phyloP scores from a whole-genome alignment of 2,888 invertebrate species.

The Trichopria drosophilae region DNA sequence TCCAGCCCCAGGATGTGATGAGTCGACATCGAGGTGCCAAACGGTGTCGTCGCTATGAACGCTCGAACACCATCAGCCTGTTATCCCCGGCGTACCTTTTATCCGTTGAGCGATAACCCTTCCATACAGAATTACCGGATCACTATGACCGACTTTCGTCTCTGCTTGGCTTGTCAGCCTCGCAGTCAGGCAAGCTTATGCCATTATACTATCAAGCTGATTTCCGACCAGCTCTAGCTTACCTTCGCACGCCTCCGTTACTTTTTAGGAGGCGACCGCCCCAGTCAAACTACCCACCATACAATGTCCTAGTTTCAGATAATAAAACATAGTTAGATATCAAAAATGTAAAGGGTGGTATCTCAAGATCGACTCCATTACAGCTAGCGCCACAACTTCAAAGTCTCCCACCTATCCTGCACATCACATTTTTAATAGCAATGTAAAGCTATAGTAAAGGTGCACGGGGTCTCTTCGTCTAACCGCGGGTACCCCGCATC shows the following conservation, averaged over 20 bases:
- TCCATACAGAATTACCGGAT: constrained; percentile 14
- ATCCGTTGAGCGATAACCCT: constrained; percentile 19
- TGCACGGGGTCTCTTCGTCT: too few species aligned
- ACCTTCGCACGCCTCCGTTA: constrained; percentile 23
- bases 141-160: constrained; percentile 22
- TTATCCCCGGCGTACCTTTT: constrained; percentile 24
- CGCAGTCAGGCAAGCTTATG: constrained; percentile 20
- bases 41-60: constrained; percentile 14
- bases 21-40: constrained; percentile 17
- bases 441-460: too few species aligned
- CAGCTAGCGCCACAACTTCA: constrained; percentile 6
- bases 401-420: constrained; percentile 16
- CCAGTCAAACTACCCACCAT: constrained; percentile 25
- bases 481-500: constrained; percentile 10
- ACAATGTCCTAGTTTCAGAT: constrained; percentile 10
- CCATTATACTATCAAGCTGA: constrained; percentile 8
- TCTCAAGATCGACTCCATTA: constrained; percentile 14
- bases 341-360: constrained; percentile 11
- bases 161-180: constrained; percentile 22
- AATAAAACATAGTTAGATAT: constrained; percentile 7
- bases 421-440: constrained; percentile 2
- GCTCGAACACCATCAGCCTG: constrained; percentile 12
- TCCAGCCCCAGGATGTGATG: constrained; percentile 13
- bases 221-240: constrained; percentile 14
- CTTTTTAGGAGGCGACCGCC: constrained; percentile 24